Evolutionary conservation across 2,113 vertebrate species (phyloP), one percentile per base, ranked within the genome.

Genomic region (Pseudorasbora parva): DNA sequence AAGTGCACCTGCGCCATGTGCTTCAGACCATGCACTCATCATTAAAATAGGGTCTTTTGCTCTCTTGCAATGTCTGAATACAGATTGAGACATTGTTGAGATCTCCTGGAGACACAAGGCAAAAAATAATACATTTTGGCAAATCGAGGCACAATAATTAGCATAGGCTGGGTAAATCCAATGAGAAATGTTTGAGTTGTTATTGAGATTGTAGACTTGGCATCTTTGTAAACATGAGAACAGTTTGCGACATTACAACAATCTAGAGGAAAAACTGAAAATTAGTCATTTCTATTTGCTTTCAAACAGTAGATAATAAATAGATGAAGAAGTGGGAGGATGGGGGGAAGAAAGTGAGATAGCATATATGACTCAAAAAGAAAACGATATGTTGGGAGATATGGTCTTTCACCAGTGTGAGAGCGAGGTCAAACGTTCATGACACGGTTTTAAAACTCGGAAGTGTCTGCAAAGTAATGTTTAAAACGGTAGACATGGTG

Each of bases 331-430:
- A 19, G 49, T 19, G 17, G 17, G 17, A 8, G 51, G 1, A 7
- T 2, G 17, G 6, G 6, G 51, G 51, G 17, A 2, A 9, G 74
- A 5, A 25, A 21, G 23, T 59, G 41, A 82, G 19, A 41, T 74
- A 2, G 10, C 12, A 3, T 56, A 19, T 47, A 15, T 78, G 54
- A 78, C 33, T 72, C 41, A 72, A 45, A 43, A 19, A 60, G 56
- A 82, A 71, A 37, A 59, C 17, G 59, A 75, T 60, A 19, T 71
- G 78, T 68, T 71, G 25, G 79, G 84, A 59, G 49, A 82, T 47
- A 69, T 17, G 27, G 23, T 49, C 15, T 49, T 27, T 76, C 56
- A 19, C 51, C 30, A n/a, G 72, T 77, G 73, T 82, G 51, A 74
- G 54, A 72, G 73, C n/a, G 21, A 66, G 73, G 73, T 64, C 72